phyloP scores from a whole-genome alignment of 2,797 vertebrate genomes.

The Anolis apletophallus region DNA sequence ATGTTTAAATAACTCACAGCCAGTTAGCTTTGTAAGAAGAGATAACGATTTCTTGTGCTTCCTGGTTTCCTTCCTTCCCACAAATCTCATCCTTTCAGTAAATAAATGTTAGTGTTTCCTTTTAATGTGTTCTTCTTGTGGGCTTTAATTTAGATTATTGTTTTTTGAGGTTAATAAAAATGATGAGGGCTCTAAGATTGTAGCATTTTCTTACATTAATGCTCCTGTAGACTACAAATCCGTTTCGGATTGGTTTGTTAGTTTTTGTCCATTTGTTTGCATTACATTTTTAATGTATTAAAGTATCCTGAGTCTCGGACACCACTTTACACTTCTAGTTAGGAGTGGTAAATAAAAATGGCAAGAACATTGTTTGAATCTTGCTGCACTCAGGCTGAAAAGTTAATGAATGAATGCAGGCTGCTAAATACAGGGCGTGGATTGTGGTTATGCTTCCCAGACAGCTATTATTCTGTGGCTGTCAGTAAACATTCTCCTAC shows the following conservation, averaged over 20 bases:
- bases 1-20: constrained; percentile 2
- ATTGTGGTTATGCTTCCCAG: background rate
- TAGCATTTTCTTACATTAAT: background rate
- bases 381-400: background rate
- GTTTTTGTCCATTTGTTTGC: background rate
- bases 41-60: background rate
- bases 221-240: background rate
- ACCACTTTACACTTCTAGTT: background rate
- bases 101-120: background rate
- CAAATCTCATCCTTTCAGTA: background rate
- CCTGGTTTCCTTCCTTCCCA: background rate
- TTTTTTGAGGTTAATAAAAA: constrained; percentile 4
- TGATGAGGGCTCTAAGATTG: background rate
- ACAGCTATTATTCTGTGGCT: background rate
- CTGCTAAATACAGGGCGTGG: background rate
- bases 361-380: background rate
- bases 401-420: background rate
- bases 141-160: constrained; percentile 6
- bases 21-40: background rate
- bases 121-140: background rate
- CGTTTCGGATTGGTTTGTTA: background rate
- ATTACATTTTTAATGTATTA: background rate
- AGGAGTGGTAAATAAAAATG: background rate
- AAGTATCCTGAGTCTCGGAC: too few species aligned
- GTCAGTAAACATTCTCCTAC: background rate